Evolutionary conservation across 2,113 vertebrate species (phyloP), one percentile per base, ranked within the genome.

Genomic region (Megaleporinus macrocephalus): DNA sequence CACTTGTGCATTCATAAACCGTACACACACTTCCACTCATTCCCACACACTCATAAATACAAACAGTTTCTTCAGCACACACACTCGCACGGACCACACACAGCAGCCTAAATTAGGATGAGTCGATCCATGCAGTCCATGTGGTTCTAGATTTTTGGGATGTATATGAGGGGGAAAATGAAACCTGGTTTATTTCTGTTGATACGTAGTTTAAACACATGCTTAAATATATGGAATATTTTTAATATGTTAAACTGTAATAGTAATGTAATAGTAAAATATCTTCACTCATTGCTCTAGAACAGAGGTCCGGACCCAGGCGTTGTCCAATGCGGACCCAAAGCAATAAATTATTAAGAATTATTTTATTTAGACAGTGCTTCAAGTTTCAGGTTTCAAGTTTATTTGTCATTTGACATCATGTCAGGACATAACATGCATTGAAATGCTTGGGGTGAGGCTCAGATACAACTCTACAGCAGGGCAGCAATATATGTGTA

Each of bases 11-110:
- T 80, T 86, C 66, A 76, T 80, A 74, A 83, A 68, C 51, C 30
- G 3, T 62, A 69, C 55, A 76, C n/a, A 24, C 41, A 13, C 36
- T 81, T 30, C 68, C 79, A 53, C 63, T 62, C 69, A 44, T 78
- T 63, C 55, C 41, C 86, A 66, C 74, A 74, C 78, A 33, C 70
- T 68, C 65, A 7, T 74, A 81, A 53, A 69, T 24, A 59, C 79
- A 81, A 61, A 81, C 79, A 71, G 6, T 59, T 73, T 83, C 70
- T 83, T 71, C 24, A 49, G 11, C 16, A 29, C 61, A 69, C 65
- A 18, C 29, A 55, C 66, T 71, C n/a, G n/a, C 55, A 57, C 24
- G 73, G 84, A 86, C 84, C 84, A 86, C 84, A 85, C 84, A 85
- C 75, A 62, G 24, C 41, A 61, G 61, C 30, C 68, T 33, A 73